phyloP scores from a whole-genome alignment of 2,888 invertebrate genomes.

The Spialia ferax region DNA sequence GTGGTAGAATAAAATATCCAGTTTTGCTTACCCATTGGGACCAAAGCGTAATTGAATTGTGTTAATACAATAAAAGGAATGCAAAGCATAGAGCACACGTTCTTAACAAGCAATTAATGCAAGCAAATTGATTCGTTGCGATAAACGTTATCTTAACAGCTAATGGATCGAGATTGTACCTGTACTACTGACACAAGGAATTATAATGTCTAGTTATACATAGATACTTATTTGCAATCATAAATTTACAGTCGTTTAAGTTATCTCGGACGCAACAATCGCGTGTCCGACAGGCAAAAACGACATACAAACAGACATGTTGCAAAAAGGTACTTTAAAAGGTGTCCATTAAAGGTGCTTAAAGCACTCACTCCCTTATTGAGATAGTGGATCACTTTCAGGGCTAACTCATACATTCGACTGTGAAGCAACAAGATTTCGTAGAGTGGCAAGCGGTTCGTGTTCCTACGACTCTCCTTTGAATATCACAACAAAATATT shows the following conservation, averaged over 20 bases:
- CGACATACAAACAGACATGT: too few species aligned
- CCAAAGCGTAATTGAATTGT: too few species aligned
- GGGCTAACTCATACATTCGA: not conserved
- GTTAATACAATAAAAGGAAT: not conserved
- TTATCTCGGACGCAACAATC: constrained; percentile 15
- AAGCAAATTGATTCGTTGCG: constrained; percentile 6
- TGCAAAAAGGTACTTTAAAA: constrained; percentile 22
- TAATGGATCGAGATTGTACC: not conserved
- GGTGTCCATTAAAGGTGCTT: constrained; percentile 19
- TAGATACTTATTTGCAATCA: not conserved
- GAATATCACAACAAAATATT: too few species aligned
- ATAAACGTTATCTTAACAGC: constrained; percentile 15
- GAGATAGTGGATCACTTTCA: constrained; percentile 17
- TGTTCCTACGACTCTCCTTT: too few species aligned
- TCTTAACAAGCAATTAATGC: constrained; percentile 9
- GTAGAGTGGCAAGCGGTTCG: too few species aligned
- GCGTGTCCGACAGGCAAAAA: constrained; percentile 10
- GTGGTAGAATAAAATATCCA: too few species aligned
- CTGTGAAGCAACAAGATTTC: not conserved
- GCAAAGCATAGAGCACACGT: not conserved
- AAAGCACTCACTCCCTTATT: constrained; percentile 22
- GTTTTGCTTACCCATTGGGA: too few species aligned
- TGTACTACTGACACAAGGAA: not conserved
- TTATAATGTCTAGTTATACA: not conserved
- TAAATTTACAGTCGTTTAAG: constrained; percentile 1